Percentiles rank a stretch among this genome's conserved stretches.
Conservation (phyloP, 2,888 invertebrate genomes). For the Chrysolina americana region DNA sequence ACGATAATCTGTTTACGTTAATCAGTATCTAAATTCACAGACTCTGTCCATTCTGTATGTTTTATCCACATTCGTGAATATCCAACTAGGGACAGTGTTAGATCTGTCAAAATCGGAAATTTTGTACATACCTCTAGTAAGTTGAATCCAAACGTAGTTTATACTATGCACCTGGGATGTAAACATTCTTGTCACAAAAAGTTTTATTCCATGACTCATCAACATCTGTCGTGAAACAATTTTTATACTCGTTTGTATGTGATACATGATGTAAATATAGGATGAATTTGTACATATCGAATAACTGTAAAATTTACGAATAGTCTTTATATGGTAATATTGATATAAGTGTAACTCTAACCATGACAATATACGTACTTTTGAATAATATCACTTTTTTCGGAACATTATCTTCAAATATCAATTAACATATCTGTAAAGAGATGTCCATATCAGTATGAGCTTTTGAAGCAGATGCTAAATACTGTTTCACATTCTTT, state of each 20-base stretch:
- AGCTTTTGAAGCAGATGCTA: neutral
- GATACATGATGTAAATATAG: conserved; percentile 27
- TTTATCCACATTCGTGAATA: too few relatives aligned
- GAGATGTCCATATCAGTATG: conserved; percentile 12
- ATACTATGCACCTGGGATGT: conserved; percentile 20
- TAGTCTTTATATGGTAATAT: neutral
- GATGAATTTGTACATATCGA: conserved; percentile 23
- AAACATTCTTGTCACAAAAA: neutral
- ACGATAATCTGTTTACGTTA: too few relatives aligned
- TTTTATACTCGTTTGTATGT: conserved; percentile 36
- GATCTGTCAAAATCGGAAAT: too few relatives aligned
- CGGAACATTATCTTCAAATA: conserved; percentile 23
- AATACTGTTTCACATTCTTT: neutral
- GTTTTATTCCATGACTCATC: neutral
- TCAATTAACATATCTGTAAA: conserved; percentile 17
- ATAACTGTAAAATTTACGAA: conserved; percentile 3
- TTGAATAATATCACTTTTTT: neutral
- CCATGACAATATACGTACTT: conserved; percentile 39
- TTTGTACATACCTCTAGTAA: neutral
- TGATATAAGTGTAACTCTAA: conserved; percentile 32
- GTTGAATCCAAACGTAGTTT: neutral
- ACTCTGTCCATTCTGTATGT: too few relatives aligned
- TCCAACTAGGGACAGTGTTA: too few relatives aligned
- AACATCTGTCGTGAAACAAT: conserved; percentile 6
- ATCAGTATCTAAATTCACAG: too few relatives aligned